Evolutionary conservation across 1,140 invertebrate species (phyloP).

Genomic region (Drosophila carrolli): DNA sequence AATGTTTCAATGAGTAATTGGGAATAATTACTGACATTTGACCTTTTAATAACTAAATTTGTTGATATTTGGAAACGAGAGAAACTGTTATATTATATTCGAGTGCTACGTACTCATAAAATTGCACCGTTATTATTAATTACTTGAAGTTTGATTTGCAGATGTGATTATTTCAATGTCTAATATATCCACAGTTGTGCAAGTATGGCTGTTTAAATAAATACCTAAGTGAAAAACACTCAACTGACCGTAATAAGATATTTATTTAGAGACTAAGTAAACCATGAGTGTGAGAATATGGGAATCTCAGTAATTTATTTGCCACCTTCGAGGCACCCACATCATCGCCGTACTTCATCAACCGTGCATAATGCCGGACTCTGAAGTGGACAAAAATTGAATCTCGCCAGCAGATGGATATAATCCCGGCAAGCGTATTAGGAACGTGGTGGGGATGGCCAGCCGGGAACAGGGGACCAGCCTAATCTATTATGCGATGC

Average conservation of each 20-base stretch:
- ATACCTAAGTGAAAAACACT: no score
- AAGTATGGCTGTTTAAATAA: background rate
- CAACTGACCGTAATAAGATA: no score
- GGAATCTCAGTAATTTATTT: slow-evolving; percentile 28
- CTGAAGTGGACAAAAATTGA: slow-evolving; percentile 48
- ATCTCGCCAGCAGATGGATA: slow-evolving; percentile 40
- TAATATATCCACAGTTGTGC: no score
- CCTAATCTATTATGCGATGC: slow-evolving; percentile 55
- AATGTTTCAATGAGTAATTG: slow-evolving; percentile 2
- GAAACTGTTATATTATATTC: no score
- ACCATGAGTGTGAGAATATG: slow-evolving; percentile 32
- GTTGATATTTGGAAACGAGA: background rate
- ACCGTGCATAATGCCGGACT: slow-evolving; percentile 43
- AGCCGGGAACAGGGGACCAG: slow-evolving; percentile 16
- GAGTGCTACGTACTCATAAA: background rate
- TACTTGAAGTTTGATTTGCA: no score
- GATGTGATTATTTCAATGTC: no score
- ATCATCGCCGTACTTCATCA: slow-evolving; percentile 29
- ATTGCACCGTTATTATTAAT: no score
- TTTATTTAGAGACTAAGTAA: slow-evolving; percentile 16
- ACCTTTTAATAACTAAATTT: background rate
- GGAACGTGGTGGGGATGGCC: background rate
- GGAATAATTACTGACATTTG: slow-evolving; percentile 9
- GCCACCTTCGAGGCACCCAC: slow-evolving; percentile 28
- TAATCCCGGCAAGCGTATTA: slow-evolving; percentile 42